phyloP scores from a whole-genome alignment of 1,140 invertebrate species.

The Drosophila grimshawi region DNA sequence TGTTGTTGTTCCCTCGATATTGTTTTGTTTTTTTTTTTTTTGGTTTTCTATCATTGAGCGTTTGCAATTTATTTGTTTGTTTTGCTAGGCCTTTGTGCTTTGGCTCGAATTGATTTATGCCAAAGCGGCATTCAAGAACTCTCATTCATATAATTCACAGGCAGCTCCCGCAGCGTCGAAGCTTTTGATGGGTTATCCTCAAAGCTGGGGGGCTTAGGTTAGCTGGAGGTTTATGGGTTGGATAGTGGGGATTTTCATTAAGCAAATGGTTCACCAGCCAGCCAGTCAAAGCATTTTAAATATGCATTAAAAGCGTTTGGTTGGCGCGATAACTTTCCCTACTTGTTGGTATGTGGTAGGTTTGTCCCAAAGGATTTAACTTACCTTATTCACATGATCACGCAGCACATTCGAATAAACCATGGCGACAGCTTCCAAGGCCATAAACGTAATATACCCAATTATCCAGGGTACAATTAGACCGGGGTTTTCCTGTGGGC shows the following conservation, averaged over 20 bases:
- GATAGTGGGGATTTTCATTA: slow-evolving; percentile 45
- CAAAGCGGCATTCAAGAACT: slow-evolving; percentile 44
- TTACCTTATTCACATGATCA: slow-evolving; percentile 91
- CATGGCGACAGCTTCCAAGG: slow-evolving; percentile 90
- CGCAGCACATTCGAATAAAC: slow-evolving; percentile 91
- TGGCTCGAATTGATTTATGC: slow-evolving; percentile 72
- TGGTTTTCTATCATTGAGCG: slow-evolving; percentile 36
- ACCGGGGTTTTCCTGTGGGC: slow-evolving; percentile 88
- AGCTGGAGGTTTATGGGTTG: slow-evolving; percentile 5
- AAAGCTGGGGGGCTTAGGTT: slow-evolving; percentile 28
- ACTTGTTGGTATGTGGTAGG: slow-evolving; percentile 7
- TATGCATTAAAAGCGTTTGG: slow-evolving; percentile 62
- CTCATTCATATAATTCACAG: slow-evolving; percentile 28
- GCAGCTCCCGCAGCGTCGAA: slow-evolving; percentile 20
- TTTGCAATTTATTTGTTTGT: slow-evolving; percentile 78
- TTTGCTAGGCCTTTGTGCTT: slow-evolving; percentile 48
- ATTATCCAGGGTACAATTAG: slow-evolving; percentile 90
- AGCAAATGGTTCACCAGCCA: slow-evolving; percentile 57
- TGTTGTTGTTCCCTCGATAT: slow-evolving; percentile 39
- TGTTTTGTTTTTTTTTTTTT: slow-evolving; percentile 11
- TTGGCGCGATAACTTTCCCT: slow-evolving; percentile 11
- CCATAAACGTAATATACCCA: slow-evolving; percentile 90
- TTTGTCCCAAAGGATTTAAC: slow-evolving; percentile 45
- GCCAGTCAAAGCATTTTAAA: slow-evolving; percentile 43
- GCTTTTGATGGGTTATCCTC: slow-evolving; percentile 9